Base-by-base conservation (phyloP, 2,888 invertebrate species). In the Galerucella pusilla region DNA sequence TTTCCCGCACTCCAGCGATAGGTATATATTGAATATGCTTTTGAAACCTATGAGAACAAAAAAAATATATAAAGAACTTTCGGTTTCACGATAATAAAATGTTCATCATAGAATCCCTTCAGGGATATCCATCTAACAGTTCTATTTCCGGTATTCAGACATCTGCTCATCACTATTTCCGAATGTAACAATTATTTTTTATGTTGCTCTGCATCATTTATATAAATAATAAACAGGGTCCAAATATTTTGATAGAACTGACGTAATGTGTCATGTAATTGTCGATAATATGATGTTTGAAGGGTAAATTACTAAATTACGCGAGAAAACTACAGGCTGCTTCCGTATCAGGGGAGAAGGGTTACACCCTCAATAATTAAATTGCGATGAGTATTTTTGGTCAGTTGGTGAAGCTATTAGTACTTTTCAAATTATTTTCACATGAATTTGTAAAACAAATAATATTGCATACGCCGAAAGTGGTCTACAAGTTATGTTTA, bases 161-260 rank as follows among this genome's bases (percentile, higher is more conserved):
- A 70, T 63, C 70, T 70, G 70, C n/a, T 63, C 20, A 42, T 70
- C 52, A 54, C 25, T 42, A 60, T 61, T 61, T 45, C 42, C 46
- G 28, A 64, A 64, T 63, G 12, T 12, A 70, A 20, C 63, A 70
- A 70, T 70, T 64, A 70, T 64, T 70, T 65, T 63, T 70, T 54
- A 64, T 60, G 25, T n/a, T 67, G 49, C 46, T 63, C 4, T 59
- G 45, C 65, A 71, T 71, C 71, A 66, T 61, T 71, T 59, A 16
- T 65, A 12, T 71, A 25, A 71, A 42, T 60, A 49, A 61, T 61
- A 35, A 61, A 70, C 46, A 67, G 72, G 72, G 72, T 72, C 14
- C 46, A 72, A 66, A 72, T 72, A 72, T 72, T 72, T 66, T 72
- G 72, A 72, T 66, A 12, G 66, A 35, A 60, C 14, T 28, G 66